Conservation (phyloP, 2,797 vertebrate genomes). For the Danio choprae region DNA sequence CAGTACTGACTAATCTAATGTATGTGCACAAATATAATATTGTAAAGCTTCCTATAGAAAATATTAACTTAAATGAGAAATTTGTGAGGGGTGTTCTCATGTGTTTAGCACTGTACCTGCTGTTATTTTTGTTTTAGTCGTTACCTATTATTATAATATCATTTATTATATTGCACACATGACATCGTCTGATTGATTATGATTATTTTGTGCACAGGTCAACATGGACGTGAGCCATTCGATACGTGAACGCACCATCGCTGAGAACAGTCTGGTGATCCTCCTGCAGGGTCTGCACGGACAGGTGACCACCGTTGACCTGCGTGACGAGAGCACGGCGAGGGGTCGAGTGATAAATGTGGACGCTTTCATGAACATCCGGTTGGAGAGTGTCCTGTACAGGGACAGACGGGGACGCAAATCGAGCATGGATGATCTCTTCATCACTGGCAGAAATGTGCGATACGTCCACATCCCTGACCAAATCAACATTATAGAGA, state of each 20-base stretch:
- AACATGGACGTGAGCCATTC: slow-evolving; percentile 83
- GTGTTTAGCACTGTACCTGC: no score
- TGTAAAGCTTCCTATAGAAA: no score
- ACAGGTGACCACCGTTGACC: slow-evolving; percentile 89
- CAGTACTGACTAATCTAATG: no score
- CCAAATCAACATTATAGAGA: slow-evolving; percentile 85
- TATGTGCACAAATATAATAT: no score
- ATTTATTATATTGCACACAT: not conserved
- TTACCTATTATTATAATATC: no score
- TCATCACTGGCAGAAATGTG: slow-evolving; percentile 89
- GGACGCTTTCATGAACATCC: slow-evolving; percentile 96
- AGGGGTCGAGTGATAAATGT: slow-evolving; percentile 86
- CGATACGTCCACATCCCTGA: slow-evolving; percentile 95
- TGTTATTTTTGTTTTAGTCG: no score
- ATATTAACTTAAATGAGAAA: no score
- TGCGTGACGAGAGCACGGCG: slow-evolving; percentile 89
- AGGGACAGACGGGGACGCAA: slow-evolving; percentile 79
- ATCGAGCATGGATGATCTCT: slow-evolving; percentile 84
- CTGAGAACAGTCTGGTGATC: slow-evolving; percentile 94
- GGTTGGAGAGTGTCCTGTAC: slow-evolving; percentile 84
- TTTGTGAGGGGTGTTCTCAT: no score
- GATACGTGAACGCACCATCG: slow-evolving; percentile 89
- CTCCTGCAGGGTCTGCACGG: slow-evolving; percentile 92
- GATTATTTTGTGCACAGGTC: slow-evolving; percentile 5
- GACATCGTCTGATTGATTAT: not conserved